Evolutionary conservation across 2,888 invertebrate genomes (phyloP), one percentile per base, ranked within the genome.

Genomic region (Ashinkailepas kermadecensis): DNA sequence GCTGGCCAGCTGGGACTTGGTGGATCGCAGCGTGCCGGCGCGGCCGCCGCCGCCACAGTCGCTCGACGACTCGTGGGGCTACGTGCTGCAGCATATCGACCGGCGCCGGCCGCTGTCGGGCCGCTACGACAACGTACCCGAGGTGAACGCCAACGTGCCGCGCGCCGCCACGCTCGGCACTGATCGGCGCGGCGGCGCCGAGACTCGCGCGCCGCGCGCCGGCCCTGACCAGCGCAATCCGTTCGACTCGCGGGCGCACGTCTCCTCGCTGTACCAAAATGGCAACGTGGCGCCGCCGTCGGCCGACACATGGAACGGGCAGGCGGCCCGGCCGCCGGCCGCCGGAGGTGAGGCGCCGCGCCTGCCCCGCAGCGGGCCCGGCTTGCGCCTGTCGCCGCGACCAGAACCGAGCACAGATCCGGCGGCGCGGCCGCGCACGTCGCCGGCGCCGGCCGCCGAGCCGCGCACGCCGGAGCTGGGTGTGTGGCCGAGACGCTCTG

Each of bases 1-100:
- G 54, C 74, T 74, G 74, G 74, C 74, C 74, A 74, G 74, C 74
- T 74, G 74, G 74, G 74, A 74, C 54, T 21, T 74, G 74, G 54
- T 74, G 74, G 70, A 70, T 2, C 12, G 74, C 15, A 12, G 10
- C 74, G 54, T 7, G 12, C 18, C 54, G 54, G 54, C 74, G 15
- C 74, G 74, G 11, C 54, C 11, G 74, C 74, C 39, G 8, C 54
- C 74, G 54, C 9, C 4, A 3, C 54, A 74, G 39, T 74, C 74
- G 74, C 74, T 74, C 18, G 74, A 74, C 74, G 74, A 74, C 74
- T 54, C 74, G 8, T 74, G 74, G 74, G 74, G 58, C n/a, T 78
- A 78, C n/a, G 58, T 78, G 23, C 23, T 57, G 78, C 56, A 78
- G 21, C 58, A 23, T 12, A 15, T 78, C 13, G 78, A 58, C 78